Evolutionary conservation across 2,888 invertebrate species (phyloP), one percentile per base, ranked within the genome.

Genomic region (Clanis bilineata): DNA sequence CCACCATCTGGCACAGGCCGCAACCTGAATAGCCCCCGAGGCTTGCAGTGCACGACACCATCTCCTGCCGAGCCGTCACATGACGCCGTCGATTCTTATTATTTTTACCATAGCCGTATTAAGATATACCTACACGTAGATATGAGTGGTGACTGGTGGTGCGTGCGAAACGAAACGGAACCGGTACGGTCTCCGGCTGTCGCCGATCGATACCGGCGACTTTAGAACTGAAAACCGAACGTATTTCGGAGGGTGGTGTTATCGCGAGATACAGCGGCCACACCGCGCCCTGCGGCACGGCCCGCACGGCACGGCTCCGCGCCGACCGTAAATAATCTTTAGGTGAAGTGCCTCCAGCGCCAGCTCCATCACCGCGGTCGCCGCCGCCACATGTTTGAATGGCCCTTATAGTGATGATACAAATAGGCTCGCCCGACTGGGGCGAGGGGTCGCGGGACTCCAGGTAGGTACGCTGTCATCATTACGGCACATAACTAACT

Each of bases 151-250:
- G 32, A 15, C 32, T 51, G 55, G 63, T 57, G 57, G 64, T 25
- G 60, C 60, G 62, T 61, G 58, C 64, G 69, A 65, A 69, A 71
- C 71, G 68, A 69, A 73, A 75, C 71, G 67, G 70, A 71, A 73
- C 72, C 75, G 82, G 80, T 76, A 80, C 80, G 82, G 79, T 79
- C 77, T 73, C 82, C 83, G 83, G 83, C 82, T 83, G 79, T 78
- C 81, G 80, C 82, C 82, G 88, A 89, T 90, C 90, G 84, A 90
- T 90, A 88, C 74, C 73, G 72, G 78, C 80, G 87, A 86, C 85
- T 85, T 86, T 85, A 86, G 81, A 71, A 79, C 79, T 78, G 70
- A 76, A 74, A 74, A 67, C 72, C 73, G 72, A 76, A 78, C 64
- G 64, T 67, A 61, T 76, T 73, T 74, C 58, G 69, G 72, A 64